phyloP scores from a whole-genome alignment of 92 coral and sea anemone genomes.

The Blastomussa wellsi region DNA sequence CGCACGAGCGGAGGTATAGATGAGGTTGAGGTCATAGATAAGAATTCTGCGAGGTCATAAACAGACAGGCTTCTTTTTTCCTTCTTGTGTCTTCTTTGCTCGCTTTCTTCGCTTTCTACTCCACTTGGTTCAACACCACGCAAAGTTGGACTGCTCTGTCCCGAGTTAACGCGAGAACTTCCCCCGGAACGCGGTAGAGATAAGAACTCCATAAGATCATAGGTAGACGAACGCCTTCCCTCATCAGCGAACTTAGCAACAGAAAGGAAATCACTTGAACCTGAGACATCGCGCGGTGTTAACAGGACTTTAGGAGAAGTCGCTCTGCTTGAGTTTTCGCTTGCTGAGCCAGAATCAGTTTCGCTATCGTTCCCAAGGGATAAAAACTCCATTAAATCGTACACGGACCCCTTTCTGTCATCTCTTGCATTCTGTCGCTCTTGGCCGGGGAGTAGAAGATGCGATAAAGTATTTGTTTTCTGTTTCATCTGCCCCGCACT shows the following conservation, averaged over 20 bases:
- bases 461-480: constrained; percentile 1
- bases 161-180: constrained; percentile 22
- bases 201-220: constrained; percentile 76
- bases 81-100: background rate
- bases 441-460: constrained; percentile 13
- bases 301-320: constrained; percentile 4
- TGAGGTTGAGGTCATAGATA: constrained; percentile 41
- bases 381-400: constrained; percentile 75
- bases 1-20: constrained; percentile 25
- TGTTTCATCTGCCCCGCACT: background rate
- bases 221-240: constrained; percentile 61
- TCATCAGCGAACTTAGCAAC: constrained; percentile 19
- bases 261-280: background rate
- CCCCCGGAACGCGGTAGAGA: constrained; percentile 44
- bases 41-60: constrained; percentile 72
- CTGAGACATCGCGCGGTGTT: background rate
- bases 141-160: constrained; percentile 19
- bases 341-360: background rate
- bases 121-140: background rate
- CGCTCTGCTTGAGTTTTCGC: constrained; percentile 20
- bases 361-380: constrained; percentile 34
- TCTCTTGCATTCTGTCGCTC: background rate
- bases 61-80: constrained; percentile 61
- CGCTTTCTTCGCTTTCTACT: constrained; percentile 17
- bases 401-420: constrained; percentile 66